Evolutionary conservation across 2,113 vertebrate genomes (phyloP), one percentile per base, ranked within the genome.

Genomic region (Psettodes erumei): DNA sequence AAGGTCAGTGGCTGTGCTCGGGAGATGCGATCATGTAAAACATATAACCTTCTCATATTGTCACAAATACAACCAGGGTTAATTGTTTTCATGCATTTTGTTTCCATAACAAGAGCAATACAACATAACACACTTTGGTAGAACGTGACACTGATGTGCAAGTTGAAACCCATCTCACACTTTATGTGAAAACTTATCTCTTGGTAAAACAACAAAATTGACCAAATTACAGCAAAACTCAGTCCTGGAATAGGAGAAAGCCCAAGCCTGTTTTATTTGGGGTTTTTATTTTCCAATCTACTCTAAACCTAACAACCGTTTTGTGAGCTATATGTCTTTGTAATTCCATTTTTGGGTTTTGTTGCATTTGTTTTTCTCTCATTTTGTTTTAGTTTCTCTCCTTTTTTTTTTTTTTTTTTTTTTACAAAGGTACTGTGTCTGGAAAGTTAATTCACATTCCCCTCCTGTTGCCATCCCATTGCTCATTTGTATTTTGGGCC

Each of bases 401-500:
- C 9, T 7, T 35, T 73, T 19, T 55, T 16, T 43, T 5, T 43
- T 55, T 55, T 30, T 33, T 33, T 18, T 33, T n/a, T 55, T 18
- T 53, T 67, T 58, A 76, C 38, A 62, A 56, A 62, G 47, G 51
- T 35, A 32, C 21, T 35, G 37, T 30, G 33, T 68, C 73, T 43
- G 42, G n/a, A 75, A 72, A 77, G 65, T 69, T 47, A 59, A 71
- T 75, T 73, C 25, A 28, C 37, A 62, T 42, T 30, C 40, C 4
- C 42, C 0, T 45, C 37, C 18, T 66, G 33, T 47, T 83, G 62
- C 63, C 59, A 77, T 75, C 66, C 8, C 32, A 58, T 16, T 43
- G 9, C 27, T 62, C 60, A 40, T 72, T 75, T 80, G 48, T 78
- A 75, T 75, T 78, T 82, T 43, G 53, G 37, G 51, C 68, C 53